Evolutionary conservation across 2,113 vertebrate species (phyloP), one percentile per base, ranked within the genome.

Genomic region (Gallinago media): DNA sequence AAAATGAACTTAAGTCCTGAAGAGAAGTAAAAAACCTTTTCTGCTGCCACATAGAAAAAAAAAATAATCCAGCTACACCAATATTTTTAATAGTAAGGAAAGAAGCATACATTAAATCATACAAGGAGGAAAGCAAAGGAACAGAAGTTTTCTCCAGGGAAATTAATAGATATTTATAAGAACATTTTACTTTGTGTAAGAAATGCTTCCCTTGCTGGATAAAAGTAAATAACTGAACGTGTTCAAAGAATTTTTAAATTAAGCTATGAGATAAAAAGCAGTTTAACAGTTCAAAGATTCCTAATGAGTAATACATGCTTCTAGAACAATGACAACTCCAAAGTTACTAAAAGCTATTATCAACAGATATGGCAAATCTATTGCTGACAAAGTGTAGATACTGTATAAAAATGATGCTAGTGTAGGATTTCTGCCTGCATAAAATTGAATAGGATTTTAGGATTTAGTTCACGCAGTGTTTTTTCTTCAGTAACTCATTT

Each of bases 291-390:
- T 94, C 90, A 94, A 94, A 95, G 85, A 88, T 63, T 85, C 46
- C 38, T 97, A 96, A 88, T 95, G 71, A 59, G 77, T 88, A 93
- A 96, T 79, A 55, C 32, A 67, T 76, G 71, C 67, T 88, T 89
- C 72, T 80, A 79, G 89, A 94, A 93, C 47, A 95, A 85, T 62
- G 76, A 81, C 68, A 94, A 46, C 36, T 93, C 55, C 12, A 15
- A 71, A 85, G 58, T 76, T 74, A 82, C 54, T 91, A 55, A 93
- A 89, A 97, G 54, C 58, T 85, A 85, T 92, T 95, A 93, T 70
- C 67, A 83, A 88, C 34, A 83, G 94, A 85, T 90, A 96, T 4
- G 32, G 78, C 38, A 96, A 95, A 90, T 89, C 71, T 83, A 8
- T 65, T 82, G 62, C 81, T 94, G 62, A 82, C 3, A 4, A 77